phyloP scores from a whole-genome alignment of 2,797 vertebrate species.

The Taenioides sp. region DNA sequence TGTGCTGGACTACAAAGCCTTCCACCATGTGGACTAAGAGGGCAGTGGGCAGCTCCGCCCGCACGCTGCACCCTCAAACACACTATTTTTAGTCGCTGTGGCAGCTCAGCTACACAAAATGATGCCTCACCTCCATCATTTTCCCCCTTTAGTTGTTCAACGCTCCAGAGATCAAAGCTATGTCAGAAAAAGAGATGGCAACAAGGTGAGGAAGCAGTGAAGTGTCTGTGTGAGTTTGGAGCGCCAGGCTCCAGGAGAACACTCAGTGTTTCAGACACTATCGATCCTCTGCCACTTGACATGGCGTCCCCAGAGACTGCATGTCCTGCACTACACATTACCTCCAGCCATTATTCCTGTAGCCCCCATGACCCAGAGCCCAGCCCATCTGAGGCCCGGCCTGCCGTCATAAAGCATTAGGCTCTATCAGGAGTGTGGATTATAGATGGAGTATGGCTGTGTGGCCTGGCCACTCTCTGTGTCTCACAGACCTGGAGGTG shows the following conservation, averaged over 20 bases:
- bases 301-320: constrained; percentile 48
- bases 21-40: constrained; percentile 35
- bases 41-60: constrained; percentile 29
- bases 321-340: constrained; percentile 62
- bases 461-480: too few relatives aligned
- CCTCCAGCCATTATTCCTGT: constrained; percentile 66
- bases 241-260: constrained; percentile 37
- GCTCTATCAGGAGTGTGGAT: constrained; percentile 46
- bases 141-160: constrained; percentile 37
- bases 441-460: constrained; percentile 50
- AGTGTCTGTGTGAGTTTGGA: constrained; percentile 51
- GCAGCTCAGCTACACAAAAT: constrained; percentile 54
- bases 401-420: constrained; percentile 59
- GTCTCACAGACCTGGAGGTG: constrained; percentile 18
- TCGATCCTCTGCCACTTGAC: constrained; percentile 63
- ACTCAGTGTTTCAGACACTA: constrained; percentile 41
- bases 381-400: constrained; percentile 40
- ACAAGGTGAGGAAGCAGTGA: constrained; percentile 47
- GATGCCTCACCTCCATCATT: constrained; percentile 44
- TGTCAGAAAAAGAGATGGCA: constrained; percentile 23
- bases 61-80: constrained; percentile 38
- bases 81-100: constrained; percentile 56
- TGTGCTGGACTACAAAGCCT: constrained; percentile 39
- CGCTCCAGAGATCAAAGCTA: constrained; percentile 54
- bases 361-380: constrained; percentile 50